Evolutionary conservation across 2,888 invertebrate genomes (phyloP), one percentile per base, ranked within the genome.

Genomic region (Epistrophe eligans): DNA sequence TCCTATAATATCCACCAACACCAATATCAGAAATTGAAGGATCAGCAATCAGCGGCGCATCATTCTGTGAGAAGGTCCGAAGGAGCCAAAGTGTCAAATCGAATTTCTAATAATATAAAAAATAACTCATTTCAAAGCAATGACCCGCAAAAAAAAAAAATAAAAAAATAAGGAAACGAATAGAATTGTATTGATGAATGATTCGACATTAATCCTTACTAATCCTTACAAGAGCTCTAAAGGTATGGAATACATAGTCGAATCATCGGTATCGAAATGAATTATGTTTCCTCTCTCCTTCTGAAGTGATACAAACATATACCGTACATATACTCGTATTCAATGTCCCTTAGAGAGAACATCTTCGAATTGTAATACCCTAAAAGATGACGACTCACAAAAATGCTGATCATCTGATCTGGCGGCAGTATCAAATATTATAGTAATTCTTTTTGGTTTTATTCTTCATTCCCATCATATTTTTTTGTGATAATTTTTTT

Each of bases 131-230:
- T 48, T 70, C 71, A 80, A 71, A 66, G 67, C 57, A 28, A 38
- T 28, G 40, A 19, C 38, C 66, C 66, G 55, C 48, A 80, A 58
- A 73, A 38, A 35, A 62, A 66, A 73, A 83, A 38, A 24, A 2
- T 70, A 80, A 72, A 66, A 73, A 83, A 38, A 28, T 4, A 74
- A 80, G 76, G 58, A 80, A 87, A 77, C 71, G 60, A 72, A 83
- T 81, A 62, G 79, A 81, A 85, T 74, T 88, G 35, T 67, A 89
- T 89, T 91, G 91, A 91, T 92, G 91, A 92, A 92, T 92, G 92
- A 90, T 90, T 90, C 89, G 91, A 92, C 92, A 92, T 92, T 92
- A 92, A 92, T 91, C 91, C 91, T 89, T 89, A 89, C 83, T 87
- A 87, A 87, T 87, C 87, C 87, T 83, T 87, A 76, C 76, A 66